Evolutionary conservation across 2,113 vertebrate species (phyloP), one percentile per base, ranked within the genome.

Genomic region (Pagrus major): DNA sequence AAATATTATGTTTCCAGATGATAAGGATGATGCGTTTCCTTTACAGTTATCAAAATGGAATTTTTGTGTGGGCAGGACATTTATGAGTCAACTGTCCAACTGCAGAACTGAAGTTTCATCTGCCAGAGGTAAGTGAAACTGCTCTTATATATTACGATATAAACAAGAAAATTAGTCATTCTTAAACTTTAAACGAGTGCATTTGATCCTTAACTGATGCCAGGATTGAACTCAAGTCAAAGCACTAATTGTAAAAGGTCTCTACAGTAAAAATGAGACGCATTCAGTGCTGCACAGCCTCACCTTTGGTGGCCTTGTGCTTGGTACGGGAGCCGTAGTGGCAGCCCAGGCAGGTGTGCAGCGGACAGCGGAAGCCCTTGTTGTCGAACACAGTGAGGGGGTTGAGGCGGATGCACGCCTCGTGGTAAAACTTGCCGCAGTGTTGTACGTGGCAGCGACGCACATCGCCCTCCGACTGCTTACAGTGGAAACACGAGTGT

Each of bases 351-450:
- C 98, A 99, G 88, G 95, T 93, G 93, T 99, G 98, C 1, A 99
- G 96, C 0, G 98, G 97, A 87, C 98, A 99, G 69, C 98, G 97
- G 73, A 99, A 97, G 46, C 97, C 97, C 51, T 97, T 96, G 92
- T 95, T 97, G 86, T 99, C 97, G 31, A 99, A 97, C 51, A 98
- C 94, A 0, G 96, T 95, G 55, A 98, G 95, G 0, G 96, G 94
- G 59, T 91, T 96, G 78, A 95, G 95, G 51, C 95, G 93, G 78
- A 96, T 95, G 37, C 98, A 99, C 0, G 95, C 95, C 67, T 99
- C 97, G 0, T 99, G 98, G 94, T 99, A 99, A 85, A 97, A 99
- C 66, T 97, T 98, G 10, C 98, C 98, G 0, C 98, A 99, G 86
- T 98, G 96, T 1, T 94, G 95, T 1, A 97, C 97, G 0, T 95